phyloP scores from a whole-genome alignment of 2,888 invertebrate species.

The Calliphora vomitoria region DNA sequence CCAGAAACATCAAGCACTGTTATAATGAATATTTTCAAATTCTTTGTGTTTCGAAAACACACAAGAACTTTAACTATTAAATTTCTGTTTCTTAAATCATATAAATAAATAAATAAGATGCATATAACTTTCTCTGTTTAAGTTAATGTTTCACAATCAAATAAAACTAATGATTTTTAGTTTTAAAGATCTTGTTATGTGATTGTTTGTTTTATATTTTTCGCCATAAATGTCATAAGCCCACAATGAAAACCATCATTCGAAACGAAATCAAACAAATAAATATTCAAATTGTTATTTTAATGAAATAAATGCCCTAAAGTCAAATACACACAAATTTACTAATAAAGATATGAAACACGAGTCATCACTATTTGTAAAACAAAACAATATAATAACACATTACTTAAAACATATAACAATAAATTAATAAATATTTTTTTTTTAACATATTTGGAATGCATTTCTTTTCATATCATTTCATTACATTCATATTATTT shows the following conservation, averaged over 20 bases:
- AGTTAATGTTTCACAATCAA: neutral
- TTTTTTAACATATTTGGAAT: neutral
- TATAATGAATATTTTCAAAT: neutral
- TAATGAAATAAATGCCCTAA: neutral
- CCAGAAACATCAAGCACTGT: conserved; percentile 25
- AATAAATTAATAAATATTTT: neutral
- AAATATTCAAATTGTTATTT: neutral
- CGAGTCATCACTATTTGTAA: too few species aligned
- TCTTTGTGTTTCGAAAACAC: neutral
- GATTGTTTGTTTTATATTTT: conserved; percentile 30
- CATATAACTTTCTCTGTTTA: conserved; percentile 43
- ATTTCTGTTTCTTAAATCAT: neutral
- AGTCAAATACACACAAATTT: too few species aligned
- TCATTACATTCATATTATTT: too few species aligned
- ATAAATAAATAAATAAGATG: too few species aligned
- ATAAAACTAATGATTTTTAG: neutral
- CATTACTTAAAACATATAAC: too few species aligned
- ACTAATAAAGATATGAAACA: too few species aligned
- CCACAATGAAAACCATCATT: neutral
- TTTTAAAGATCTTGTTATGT: neutral
- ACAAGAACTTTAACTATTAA: conserved; percentile 24
- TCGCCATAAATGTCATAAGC: conserved; percentile 42
- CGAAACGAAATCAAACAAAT: neutral
- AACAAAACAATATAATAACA: too few species aligned
- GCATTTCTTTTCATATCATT: neutral